phyloP scores from a whole-genome alignment of 2,113 vertebrate species.

The pig (Sus scrofa) region T2T-Sscrofa CM000822.6:72046501-72047000 shows the following conservation, averaged over 20 bases:
- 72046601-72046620: not conserved
- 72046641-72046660: not conserved
- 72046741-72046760: not conserved
- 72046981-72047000: too few relatives aligned
- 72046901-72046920: too few relatives aligned
- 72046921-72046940: too few relatives aligned
- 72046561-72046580: not conserved
- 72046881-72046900: too few relatives aligned
- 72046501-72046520: too few relatives aligned
- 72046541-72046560: not conserved
- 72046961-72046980: too few relatives aligned
- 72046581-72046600: not conserved
- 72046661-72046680: not conserved
- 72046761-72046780: too few relatives aligned
- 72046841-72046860: not conserved
- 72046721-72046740: not conserved
- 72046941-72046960: too few relatives aligned
- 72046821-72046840: not conserved
- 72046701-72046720: not conserved
- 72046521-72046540: not conserved
- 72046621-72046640: not conserved
- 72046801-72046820: not conserved
- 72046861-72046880: too few relatives aligned
- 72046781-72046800: not conserved
- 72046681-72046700: not conserved